Conservation (phyloP, 2,888 invertebrate species). For the Conchocele bisecta region DNA sequence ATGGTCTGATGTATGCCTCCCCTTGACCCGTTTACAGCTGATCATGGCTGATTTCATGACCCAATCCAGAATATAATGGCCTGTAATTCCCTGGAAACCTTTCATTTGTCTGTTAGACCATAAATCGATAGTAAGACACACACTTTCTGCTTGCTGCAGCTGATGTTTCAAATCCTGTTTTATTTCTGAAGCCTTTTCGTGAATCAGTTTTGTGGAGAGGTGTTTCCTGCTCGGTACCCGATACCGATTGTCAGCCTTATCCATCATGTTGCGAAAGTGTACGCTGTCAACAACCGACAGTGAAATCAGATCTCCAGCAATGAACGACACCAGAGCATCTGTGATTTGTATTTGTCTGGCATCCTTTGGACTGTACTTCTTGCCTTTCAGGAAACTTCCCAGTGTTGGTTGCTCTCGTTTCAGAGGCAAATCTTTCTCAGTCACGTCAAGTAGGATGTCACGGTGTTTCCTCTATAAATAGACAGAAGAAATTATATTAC, state of each 20-base stretch:
- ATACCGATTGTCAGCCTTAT: slow-evolving; percentile 9
- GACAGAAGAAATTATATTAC: too few relatives aligned
- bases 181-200: slow-evolving; percentile 21
- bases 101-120: slow-evolving; percentile 48
- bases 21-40: slow-evolving; percentile 26
- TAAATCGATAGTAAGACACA: slow-evolving; percentile 45
- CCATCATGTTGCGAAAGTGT: slow-evolving; percentile 23
- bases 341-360: slow-evolving; percentile 19
- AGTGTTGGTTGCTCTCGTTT: too few relatives aligned
- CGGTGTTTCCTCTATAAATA: too few relatives aligned
- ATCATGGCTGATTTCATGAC: slow-evolving; percentile 33
- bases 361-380: slow-evolving; percentile 26
- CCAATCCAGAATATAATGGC: slow-evolving; percentile 35
- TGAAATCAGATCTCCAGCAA: slow-evolving; percentile 41
- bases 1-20: slow-evolving; percentile 38
- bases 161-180: slow-evolving; percentile 6
- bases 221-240: slow-evolving; percentile 8
- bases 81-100: slow-evolving; percentile 41
- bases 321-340: slow-evolving; percentile 31
- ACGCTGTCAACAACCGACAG: slow-evolving; percentile 35
- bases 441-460: too few relatives aligned
- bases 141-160: slow-evolving; percentile 34
- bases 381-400: too few relatives aligned
- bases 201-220: slow-evolving; percentile 16
- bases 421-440: too few relatives aligned